These are phyloP conservation scores for Melipona beecheii DNA, from an alignment of 2,888 invertebrate species.

Conservation along the genomic window DNA sequence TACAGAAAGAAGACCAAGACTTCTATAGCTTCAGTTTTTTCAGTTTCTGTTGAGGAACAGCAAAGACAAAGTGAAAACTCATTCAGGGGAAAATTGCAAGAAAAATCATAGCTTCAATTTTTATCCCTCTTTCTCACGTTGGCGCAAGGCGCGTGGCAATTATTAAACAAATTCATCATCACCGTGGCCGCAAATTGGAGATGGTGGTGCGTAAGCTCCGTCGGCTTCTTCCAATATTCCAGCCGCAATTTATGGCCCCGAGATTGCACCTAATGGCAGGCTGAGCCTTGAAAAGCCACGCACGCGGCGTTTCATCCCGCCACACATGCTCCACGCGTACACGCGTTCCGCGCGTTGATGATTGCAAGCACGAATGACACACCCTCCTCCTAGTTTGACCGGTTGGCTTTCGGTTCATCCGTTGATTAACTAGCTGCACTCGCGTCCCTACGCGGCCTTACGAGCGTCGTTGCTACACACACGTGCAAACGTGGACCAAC, in stretches of 20 bases:
- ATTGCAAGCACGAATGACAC: conserved; percentile 62
- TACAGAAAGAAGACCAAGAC: not conserved
- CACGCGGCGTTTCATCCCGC: not conserved
- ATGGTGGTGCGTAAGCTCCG: conserved; percentile 3
- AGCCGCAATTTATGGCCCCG: conserved; percentile 60
- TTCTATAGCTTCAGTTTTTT: too few species aligned
- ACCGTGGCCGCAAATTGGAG: not conserved
- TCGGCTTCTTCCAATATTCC: conserved; percentile 59
- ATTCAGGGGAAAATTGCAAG: too few species aligned
- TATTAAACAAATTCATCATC: conserved; percentile 52
- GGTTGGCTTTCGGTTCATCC: conserved; percentile 76
- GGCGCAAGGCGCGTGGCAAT: not conserved
- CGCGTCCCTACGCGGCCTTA: conserved; percentile 53
- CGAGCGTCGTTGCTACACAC: conserved; percentile 1
- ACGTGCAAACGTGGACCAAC: not conserved
- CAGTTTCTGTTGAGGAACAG: too few species aligned
- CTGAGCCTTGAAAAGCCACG: conserved; percentile 43
- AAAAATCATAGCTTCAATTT: too few species aligned
- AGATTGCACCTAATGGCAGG: conserved; percentile 67
- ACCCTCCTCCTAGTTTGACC: conserved; percentile 71
- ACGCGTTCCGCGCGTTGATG: conserved; percentile 45
- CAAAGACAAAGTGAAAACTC: too few species aligned
- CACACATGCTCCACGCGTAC: conserved; percentile 4
- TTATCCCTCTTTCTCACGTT: not conserved
- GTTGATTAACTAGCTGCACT: conserved; percentile 78